These are phyloP conservation scores for Ophion ellenae DNA, from an alignment of 2,888 invertebrate species.

Conservation along the genomic window DNA sequence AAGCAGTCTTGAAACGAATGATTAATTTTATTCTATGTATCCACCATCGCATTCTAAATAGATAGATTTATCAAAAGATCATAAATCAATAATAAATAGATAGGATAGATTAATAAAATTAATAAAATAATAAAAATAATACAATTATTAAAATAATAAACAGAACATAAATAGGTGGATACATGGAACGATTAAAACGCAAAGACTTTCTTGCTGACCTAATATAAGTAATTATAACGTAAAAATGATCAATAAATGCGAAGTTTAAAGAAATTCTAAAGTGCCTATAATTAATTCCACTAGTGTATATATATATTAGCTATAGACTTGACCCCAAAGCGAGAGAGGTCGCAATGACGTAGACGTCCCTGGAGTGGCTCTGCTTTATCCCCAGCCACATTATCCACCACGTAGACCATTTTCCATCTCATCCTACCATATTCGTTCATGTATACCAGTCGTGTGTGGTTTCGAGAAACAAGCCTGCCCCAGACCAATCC, in stretches of 20 bases:
- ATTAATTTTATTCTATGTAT: too few relatives aligned
- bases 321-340: slow-evolving; percentile 13
- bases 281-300: too few relatives aligned
- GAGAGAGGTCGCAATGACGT: slow-evolving; percentile 49
- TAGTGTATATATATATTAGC: neutral
- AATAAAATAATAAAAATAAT: neutral
- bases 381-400: slow-evolving; percentile 41
- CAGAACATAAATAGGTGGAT: neutral
- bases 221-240: too few relatives aligned
- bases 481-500: slow-evolving; percentile 39
- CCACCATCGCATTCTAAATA: too few relatives aligned
- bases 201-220: too few relatives aligned
- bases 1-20: too few relatives aligned
- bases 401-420: slow-evolving; percentile 38
- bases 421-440: slow-evolving; percentile 24
- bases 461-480: slow-evolving; percentile 50
- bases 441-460: slow-evolving; percentile 5
- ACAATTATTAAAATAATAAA: neutral
- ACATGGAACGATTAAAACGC: neutral
- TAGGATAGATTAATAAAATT: too few relatives aligned
- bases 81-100: too few relatives aligned
- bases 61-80: too few relatives aligned
- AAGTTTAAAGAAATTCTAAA: too few relatives aligned
- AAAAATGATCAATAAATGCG: too few relatives aligned
- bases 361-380: slow-evolving; percentile 50